Base-by-base conservation (phyloP, 1,140 invertebrate genomes). In the Hylaeus anthracinus region DNA sequence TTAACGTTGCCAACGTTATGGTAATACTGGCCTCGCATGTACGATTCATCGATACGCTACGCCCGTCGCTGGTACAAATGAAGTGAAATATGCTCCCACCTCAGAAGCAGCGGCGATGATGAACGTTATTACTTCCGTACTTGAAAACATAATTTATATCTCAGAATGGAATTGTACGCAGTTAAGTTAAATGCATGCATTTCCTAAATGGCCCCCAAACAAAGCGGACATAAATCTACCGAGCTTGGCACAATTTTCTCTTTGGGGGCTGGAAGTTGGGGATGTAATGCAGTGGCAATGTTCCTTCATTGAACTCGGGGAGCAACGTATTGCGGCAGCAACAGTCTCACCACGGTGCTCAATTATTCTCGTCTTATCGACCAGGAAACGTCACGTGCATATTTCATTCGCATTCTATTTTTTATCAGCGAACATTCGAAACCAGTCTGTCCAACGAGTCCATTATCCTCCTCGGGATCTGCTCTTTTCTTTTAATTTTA, bases 181-280 rank as follows among this genome's bases (percentile, higher is more conserved):
- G 71, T 86, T 86, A 82, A 73, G 71, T 72, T 86, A 86, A 86
- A 86, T 69, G 83, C 64, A 64, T 86, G 66, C 73, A 83, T 85
- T 85, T 86, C 80, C 85, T 79, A 80, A 85, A 86, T 76, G 71
- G 61, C 58, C 69, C 58, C 69, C 75, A 81, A 63, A 58, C 41
- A 86, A 65, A 58, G 60, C 58, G 55, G 26, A 37, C 55, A 79
- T 85, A 75, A 75, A 86, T 86, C 55, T 58, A 64, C 39, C 45
- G 3, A 14, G 55, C 56, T 82, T 75, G 83, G 64, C 66, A 60
- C 71, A 74, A 74, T 85, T 79, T 85, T 65, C 65, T 69, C 43
- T 55, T 39, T 10, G 67, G 3, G 60, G 4, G 15, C 9, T 4
- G 60, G 2, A 43, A 48, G 12, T 48, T 15, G 1, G 73, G 43